A percentile compares a stretch with the other conserved stretches of the same genome.
Evolutionary conservation across 2,113 vertebrate species (phyloP).

Genomic region (Grammomys dolichurus): DNA sequence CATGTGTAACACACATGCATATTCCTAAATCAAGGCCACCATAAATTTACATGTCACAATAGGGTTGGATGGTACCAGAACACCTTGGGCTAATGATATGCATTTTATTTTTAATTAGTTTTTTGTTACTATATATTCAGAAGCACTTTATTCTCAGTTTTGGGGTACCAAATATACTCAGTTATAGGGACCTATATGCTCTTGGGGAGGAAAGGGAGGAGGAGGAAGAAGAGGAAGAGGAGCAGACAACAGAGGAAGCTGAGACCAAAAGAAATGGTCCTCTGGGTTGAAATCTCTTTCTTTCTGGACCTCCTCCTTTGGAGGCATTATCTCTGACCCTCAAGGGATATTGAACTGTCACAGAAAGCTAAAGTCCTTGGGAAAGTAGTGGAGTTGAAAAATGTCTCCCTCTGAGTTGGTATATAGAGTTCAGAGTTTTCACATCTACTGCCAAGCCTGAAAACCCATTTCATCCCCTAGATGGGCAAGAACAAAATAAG

Average conservation of each 20-base stretch:
- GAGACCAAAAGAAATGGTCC: background rate
- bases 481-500: background rate
- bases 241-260: background rate
- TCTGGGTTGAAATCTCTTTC: constrained; percentile 7
- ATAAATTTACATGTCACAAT: background rate
- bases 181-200: background rate
- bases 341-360: background rate
- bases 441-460: constrained; percentile 27
- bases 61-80: background rate
- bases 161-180: background rate
- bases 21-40: background rate
- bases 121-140: background rate
- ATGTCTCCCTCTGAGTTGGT: constrained; percentile 67
- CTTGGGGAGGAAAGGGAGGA: too few relatives aligned
- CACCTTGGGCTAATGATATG: background rate
- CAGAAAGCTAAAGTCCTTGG: constrained; percentile 19
- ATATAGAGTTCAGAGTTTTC: constrained; percentile 61
- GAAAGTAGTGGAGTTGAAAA: constrained; percentile 53
- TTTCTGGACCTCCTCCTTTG: background rate
- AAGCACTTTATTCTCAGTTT: background rate
- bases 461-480: constrained; percentile 19
- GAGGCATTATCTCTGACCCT: background rate
- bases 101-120: background rate
- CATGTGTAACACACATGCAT: background rate
- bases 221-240: background rate